phyloP scores from a whole-genome alignment of 2,797 vertebrate genomes.

The Gymnodraco acuticeps region DNA sequence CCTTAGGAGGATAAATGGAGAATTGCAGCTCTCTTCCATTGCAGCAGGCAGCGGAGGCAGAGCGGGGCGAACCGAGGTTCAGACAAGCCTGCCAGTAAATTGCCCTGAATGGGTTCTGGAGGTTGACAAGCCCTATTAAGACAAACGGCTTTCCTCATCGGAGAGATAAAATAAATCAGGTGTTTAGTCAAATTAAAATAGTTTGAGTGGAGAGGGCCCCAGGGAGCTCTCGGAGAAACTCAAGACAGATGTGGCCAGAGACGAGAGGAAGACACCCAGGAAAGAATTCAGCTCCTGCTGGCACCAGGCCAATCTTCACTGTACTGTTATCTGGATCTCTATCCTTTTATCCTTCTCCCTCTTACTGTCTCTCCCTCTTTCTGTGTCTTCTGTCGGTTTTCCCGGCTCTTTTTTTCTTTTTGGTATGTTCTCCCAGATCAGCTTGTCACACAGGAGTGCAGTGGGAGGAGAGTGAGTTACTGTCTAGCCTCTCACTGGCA shows the following conservation, averaged over 20 bases:
- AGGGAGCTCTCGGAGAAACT: slow-evolving; percentile 95
- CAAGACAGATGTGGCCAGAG: slow-evolving; percentile 98
- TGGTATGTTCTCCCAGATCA: slow-evolving; percentile 67
- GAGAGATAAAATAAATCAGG: slow-evolving; percentile 99
- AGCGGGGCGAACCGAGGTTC: slow-evolving; percentile 74
- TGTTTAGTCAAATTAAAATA: slow-evolving; percentile 99
- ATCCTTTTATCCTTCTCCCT: slow-evolving; percentile 52
- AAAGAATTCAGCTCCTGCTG: slow-evolving; percentile 86
- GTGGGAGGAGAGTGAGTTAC: slow-evolving; percentile 84
- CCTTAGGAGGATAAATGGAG: slow-evolving; percentile 92
- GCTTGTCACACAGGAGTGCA: slow-evolving; percentile 82
- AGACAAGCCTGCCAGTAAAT: slow-evolving; percentile 94
- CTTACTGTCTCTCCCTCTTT: slow-evolving; percentile 30
- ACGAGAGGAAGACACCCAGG: slow-evolving; percentile 93
- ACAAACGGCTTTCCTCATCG: slow-evolving; percentile 99
- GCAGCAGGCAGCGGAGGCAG: slow-evolving; percentile 85
- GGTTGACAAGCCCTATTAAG: slow-evolving; percentile 99
- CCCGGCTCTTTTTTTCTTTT: slow-evolving; percentile 48
- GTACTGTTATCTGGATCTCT: slow-evolving; percentile 68
- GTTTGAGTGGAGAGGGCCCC: slow-evolving; percentile 97
- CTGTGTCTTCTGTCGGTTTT: slow-evolving; percentile 45
- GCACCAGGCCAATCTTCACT: slow-evolving; percentile 78
- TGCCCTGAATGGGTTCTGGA: slow-evolving; percentile 95
- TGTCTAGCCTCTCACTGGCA: slow-evolving; percentile 86
- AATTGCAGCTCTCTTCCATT: slow-evolving; percentile 93